These are phyloP conservation scores for Trimorus sp. DNA, from an alignment of 2,888 invertebrate genomes.

Conservation along the genomic window DNA sequence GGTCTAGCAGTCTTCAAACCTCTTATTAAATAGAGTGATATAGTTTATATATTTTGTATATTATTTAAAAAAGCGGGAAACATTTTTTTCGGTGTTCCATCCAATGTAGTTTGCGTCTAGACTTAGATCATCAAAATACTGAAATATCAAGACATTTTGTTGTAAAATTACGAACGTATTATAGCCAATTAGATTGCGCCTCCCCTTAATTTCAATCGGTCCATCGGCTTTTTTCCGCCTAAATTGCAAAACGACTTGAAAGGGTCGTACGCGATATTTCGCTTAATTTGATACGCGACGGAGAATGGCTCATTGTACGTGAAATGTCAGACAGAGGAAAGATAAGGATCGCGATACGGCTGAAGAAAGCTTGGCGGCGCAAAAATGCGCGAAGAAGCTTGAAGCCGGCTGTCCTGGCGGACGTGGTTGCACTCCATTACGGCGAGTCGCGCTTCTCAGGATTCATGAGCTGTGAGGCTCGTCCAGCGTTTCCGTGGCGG, in stretches of 20 bases:
- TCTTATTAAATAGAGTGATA: too few relatives aligned
- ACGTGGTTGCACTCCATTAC: slow-evolving; percentile 62
- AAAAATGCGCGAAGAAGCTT: slow-evolving; percentile 42
- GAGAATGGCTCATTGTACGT: slow-evolving; percentile 65
- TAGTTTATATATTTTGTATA: too few relatives aligned
- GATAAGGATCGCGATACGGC: slow-evolving; percentile 68
- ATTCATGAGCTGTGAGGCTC: slow-evolving; percentile 31
- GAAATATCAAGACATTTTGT: too few relatives aligned
- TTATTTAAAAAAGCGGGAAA: too few relatives aligned
- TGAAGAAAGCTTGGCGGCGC: slow-evolving; percentile 50
- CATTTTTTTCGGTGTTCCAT: too few relatives aligned
- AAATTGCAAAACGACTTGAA: not conserved
- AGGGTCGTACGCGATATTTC: slow-evolving; percentile 2
- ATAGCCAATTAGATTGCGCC: too few relatives aligned
- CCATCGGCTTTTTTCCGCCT: not conserved
- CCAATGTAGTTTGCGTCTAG: too few relatives aligned
- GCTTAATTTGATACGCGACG: slow-evolving; percentile 58
- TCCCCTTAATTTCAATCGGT: not conserved
- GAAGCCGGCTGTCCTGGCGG: slow-evolving; percentile 64
- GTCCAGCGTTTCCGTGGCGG: slow-evolving; percentile 30
- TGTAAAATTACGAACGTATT: too few relatives aligned
- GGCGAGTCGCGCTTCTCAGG: slow-evolving; percentile 26
- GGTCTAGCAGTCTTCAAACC: too few relatives aligned
- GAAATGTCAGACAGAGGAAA: slow-evolving; percentile 69
- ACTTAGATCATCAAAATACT: too few relatives aligned